Percentiles rank a stretch among this genome's conserved stretches.
Conservation (phyloP, 1,140 invertebrate species). For the Trialeurodes vaporariorum region DNA sequence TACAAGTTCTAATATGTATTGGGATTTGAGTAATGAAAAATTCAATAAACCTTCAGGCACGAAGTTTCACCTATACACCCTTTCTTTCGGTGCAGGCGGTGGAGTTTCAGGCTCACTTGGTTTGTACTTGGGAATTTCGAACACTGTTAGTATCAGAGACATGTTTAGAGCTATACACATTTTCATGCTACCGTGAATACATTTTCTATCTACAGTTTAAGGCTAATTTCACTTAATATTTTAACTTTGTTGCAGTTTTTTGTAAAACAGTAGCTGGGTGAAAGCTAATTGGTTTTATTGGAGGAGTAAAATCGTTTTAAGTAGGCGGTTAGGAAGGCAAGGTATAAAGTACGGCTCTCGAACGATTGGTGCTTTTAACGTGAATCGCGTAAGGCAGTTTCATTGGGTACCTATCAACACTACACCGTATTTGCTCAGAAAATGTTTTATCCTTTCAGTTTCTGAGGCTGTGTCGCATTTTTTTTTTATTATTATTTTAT, state of each 20-base stretch:
- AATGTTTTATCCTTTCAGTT: too few species aligned
- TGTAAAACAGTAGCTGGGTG: neutral
- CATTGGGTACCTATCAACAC: too few species aligned
- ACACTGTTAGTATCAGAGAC: neutral
- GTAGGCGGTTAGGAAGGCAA: neutral
- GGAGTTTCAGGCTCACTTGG: neutral
- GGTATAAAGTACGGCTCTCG: too few species aligned
- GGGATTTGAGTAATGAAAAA: too few species aligned
- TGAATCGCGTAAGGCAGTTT: too few species aligned
- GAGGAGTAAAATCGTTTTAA: neutral
- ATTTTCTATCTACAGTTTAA: neutral
- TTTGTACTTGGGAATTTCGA: neutral
- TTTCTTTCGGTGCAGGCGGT: neutral
- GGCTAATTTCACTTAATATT: neutral
- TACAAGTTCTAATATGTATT: too few species aligned
- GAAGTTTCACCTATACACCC: neutral
- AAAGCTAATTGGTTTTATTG: neutral
- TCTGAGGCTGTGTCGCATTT: too few species aligned
- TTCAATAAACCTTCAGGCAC: too few species aligned
- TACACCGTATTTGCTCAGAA: too few species aligned
- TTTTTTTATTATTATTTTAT: too few species aligned
- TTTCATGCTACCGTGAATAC: neutral
- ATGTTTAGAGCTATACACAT: neutral
- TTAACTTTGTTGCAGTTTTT: neutral
- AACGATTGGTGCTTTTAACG: too few species aligned